A percentile compares a stretch with the other conserved stretches of the same genome.
phyloP scores from a whole-genome alignment of 2,113 vertebrate species.

The Poeciliopsis prolifica region DNA sequence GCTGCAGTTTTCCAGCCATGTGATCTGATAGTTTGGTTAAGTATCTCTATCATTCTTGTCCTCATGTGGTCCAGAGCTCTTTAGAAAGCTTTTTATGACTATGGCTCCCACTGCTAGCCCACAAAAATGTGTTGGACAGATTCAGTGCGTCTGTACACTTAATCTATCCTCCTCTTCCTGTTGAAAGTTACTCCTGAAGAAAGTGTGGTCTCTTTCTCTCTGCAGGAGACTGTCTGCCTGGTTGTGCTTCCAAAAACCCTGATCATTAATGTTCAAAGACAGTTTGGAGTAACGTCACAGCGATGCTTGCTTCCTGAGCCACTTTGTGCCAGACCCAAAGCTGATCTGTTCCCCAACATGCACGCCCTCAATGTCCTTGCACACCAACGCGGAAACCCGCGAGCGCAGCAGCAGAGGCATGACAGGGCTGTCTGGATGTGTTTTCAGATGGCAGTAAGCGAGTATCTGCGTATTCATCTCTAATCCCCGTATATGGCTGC shows the following conservation, averaged over 20 bases:
- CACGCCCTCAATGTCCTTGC: neutral
- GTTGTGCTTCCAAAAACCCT: conserved; percentile 32
- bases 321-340: conserved; percentile 72
- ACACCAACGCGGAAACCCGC: conserved; percentile 1
- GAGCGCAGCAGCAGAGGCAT: conserved; percentile 17
- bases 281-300: conserved; percentile 50
- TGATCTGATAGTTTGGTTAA: conserved; percentile 39
- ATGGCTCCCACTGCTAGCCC: conserved; percentile 19
- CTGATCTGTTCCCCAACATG: conserved; percentile 58
- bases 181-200: conserved; percentile 38
- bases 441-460: conserved; percentile 50
- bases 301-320: conserved; percentile 57
- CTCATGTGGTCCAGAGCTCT: conserved; percentile 41
- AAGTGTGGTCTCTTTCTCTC: conserved; percentile 9
- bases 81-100: conserved; percentile 30
- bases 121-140: conserved; percentile 51
- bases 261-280: conserved; percentile 49
- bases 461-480: conserved; percentile 59
- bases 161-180: conserved; percentile 51
- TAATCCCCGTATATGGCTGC: conserved; percentile 65
- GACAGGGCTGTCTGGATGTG: conserved; percentile 30
- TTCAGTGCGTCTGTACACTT: conserved; percentile 33
- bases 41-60: conserved; percentile 12
- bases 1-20: conserved; percentile 22
- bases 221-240: conserved; percentile 22